Conservation (phyloP, 1,140 invertebrate species). For the Medauroidea extradentata region DNA sequence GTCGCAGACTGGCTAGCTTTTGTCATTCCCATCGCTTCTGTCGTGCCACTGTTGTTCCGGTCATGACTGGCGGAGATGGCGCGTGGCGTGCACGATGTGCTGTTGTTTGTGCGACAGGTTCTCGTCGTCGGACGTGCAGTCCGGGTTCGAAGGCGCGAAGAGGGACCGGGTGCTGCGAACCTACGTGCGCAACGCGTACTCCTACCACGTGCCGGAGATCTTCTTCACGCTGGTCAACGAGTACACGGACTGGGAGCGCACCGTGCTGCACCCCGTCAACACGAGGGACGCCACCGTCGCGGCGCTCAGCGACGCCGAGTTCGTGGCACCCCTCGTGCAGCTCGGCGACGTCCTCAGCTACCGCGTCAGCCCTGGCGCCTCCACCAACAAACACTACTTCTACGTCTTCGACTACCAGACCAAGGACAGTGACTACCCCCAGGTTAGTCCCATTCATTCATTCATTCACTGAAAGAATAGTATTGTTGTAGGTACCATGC, state of each 20-base stretch:
- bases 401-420: constrained; percentile 91
- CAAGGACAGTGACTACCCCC: constrained; percentile 85
- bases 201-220: constrained; percentile 93
- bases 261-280: constrained; percentile 89
- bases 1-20: too few relatives aligned
- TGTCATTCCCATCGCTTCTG: too few relatives aligned
- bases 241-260: too few relatives aligned
- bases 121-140: constrained; percentile 74
- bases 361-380: constrained; percentile 25
- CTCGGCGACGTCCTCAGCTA: constrained; percentile 73
- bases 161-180: constrained; percentile 89
- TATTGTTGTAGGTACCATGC: too few relatives aligned
- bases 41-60: too few relatives aligned
- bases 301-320: constrained; percentile 88
- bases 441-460: constrained; percentile 54
- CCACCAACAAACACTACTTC: constrained; percentile 60
- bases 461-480: too few relatives aligned
- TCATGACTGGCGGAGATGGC: too few relatives aligned
- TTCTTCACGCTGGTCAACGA: constrained; percentile 96
- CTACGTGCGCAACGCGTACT: constrained; percentile 89
- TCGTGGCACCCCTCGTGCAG: constrained; percentile 78
- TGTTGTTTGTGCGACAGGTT: constrained; percentile 81
- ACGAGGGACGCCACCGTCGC: constrained; percentile 89
- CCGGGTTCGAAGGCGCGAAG: constrained; percentile 84
- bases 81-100: constrained; percentile 59